These are phyloP conservation scores for Xiphydria camelus DNA, from an alignment of 2,888 invertebrate genomes.

Conservation along the genomic window DNA sequence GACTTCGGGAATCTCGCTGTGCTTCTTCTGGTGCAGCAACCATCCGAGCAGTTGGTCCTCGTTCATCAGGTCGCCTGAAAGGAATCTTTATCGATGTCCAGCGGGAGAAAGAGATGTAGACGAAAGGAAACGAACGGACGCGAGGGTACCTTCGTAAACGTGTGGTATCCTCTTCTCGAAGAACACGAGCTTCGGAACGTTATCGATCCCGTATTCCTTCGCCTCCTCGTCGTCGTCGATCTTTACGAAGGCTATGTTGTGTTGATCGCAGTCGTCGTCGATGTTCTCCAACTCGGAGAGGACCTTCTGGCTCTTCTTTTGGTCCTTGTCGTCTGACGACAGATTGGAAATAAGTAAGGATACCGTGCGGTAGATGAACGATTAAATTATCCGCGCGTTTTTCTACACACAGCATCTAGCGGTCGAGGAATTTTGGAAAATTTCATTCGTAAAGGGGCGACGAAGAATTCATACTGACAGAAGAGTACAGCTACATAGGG, in stretches of 20 bases:
- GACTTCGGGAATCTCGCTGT: constrained; percentile 88
- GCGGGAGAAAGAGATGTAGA: no score
- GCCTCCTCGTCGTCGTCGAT: constrained; percentile 87
- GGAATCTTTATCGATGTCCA: no score
- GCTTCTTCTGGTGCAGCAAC: constrained; percentile 87
- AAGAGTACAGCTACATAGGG: constrained; percentile 87
- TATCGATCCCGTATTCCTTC: constrained; percentile 85
- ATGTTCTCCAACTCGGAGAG: constrained; percentile 86
- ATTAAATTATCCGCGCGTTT: no score
- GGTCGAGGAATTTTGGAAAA: neutral
- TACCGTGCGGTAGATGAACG: neutral
- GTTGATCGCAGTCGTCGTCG: constrained; percentile 91
- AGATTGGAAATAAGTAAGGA: neutral
- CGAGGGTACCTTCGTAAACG: constrained; percentile 63
- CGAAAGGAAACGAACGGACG: no score
- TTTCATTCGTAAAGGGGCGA: neutral
- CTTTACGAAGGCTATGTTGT: constrained; percentile 89
- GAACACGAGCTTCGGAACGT: constrained; percentile 79
- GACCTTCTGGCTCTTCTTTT: constrained; percentile 86
- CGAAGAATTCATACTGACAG: constrained; percentile 70
- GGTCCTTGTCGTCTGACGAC: constrained; percentile 81
- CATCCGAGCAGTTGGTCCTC: constrained; percentile 89
- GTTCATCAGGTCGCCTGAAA: constrained; percentile 80
- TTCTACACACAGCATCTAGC: constrained; percentile 30
- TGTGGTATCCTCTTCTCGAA: constrained; percentile 69